These are phyloP conservation scores for Cephus runcator DNA, from an alignment of 2,888 invertebrate genomes.

Conservation along the genomic window DNA sequence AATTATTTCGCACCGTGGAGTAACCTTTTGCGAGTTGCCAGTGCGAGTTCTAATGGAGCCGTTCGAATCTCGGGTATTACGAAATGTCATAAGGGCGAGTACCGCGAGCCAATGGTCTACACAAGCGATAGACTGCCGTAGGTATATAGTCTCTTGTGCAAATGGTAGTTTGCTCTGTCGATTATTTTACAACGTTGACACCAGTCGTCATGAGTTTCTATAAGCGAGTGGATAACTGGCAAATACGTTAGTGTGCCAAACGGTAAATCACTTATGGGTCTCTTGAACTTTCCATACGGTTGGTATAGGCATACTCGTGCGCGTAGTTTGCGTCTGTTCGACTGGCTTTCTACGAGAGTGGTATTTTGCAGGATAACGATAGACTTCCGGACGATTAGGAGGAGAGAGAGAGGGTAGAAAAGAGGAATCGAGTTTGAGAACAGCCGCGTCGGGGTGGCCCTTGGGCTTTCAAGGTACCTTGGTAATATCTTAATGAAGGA, in stretches of 20 bases:
- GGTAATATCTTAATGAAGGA: slow-evolving; percentile 4
- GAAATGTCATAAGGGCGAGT: neutral
- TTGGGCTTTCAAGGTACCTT: neutral
- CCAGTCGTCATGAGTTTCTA: neutral
- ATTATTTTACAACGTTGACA: neutral
- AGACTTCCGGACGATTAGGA: neutral
- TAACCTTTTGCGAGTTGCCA: neutral
- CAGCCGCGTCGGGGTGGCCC: neutral
- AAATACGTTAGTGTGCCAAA: neutral
- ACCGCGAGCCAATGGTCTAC: neutral
- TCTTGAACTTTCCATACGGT: neutral
- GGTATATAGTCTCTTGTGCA: neutral
- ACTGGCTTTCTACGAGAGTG: neutral
- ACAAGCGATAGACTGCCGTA: neutral
- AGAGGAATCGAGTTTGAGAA: neutral
- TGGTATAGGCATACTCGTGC: neutral
- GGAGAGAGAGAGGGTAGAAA: neutral
- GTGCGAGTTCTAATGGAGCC: neutral
- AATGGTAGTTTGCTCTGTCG: neutral
- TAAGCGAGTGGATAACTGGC: neutral
- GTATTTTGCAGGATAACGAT: neutral
- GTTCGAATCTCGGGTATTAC: neutral
- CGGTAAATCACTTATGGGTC: neutral
- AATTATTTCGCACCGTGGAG: neutral
- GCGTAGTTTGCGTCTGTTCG: neutral